phyloP scores from a whole-genome alignment of 2,888 invertebrate genomes.

The Pterobdella sp. region DNA sequence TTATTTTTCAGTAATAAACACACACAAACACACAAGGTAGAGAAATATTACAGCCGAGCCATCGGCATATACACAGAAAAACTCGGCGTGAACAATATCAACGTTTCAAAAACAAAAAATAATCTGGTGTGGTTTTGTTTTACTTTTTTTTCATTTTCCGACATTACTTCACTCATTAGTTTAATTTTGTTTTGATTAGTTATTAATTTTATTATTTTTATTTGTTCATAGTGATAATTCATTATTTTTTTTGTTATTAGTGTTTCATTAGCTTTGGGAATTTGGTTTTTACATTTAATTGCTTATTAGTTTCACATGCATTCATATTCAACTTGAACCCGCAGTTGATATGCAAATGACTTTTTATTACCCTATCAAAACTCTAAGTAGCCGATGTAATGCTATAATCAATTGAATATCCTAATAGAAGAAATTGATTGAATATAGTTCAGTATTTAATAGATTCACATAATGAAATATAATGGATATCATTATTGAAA shows the following conservation, averaged over 20 bases:
- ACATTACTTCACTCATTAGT: background rate
- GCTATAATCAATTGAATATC: background rate
- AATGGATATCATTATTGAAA: too few relatives aligned
- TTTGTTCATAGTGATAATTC: background rate
- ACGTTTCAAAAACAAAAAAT: slow-evolving; percentile 97
- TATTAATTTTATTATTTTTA: background rate
- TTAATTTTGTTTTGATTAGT: background rate
- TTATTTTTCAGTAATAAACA: background rate
- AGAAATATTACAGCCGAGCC: slow-evolving; percentile 84
- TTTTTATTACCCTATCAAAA: too few relatives aligned
- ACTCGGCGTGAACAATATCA: slow-evolving; percentile 78
- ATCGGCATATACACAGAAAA: slow-evolving; percentile 94
- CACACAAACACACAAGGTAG: slow-evolving; percentile 45
- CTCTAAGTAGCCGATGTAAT: too few relatives aligned
- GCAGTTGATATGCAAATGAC: too few relatives aligned
- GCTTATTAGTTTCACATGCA: background rate
- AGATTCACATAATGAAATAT: too few relatives aligned
- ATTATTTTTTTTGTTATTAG: background rate
- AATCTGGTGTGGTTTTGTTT: slow-evolving; percentile 61
- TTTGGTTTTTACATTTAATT: background rate
- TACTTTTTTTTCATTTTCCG: background rate
- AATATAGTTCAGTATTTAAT: background rate
- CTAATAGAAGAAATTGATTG: background rate
- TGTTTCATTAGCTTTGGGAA: background rate
- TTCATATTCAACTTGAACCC: too few relatives aligned